Evolutionary conservation across 2,797 vertebrate species (phyloP).

Genomic region (Chaunax sp.): DNA sequence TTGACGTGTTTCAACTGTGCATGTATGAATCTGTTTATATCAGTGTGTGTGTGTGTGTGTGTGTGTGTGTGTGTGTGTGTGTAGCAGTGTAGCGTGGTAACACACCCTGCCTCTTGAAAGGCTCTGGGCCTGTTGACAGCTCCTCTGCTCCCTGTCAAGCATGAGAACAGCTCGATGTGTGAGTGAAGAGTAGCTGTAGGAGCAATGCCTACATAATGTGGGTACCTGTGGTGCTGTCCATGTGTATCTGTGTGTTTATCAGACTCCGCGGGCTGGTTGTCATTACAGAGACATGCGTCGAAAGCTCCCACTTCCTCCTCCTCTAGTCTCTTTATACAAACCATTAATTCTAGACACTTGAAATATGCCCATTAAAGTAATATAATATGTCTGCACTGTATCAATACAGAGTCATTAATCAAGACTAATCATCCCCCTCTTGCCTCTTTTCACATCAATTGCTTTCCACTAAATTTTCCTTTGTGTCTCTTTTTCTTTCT

Average conservation of each 20-base stretch:
- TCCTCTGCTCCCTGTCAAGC: conserved; percentile 78
- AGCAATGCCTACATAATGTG: conserved; percentile 43
- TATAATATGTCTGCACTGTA: conserved; percentile 49
- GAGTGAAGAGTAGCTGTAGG: conserved; percentile 73
- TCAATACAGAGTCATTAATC: conserved; percentile 61
- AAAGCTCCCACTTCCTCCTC: conserved; percentile 37
- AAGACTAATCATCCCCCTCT: conserved; percentile 49
- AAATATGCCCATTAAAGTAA: conserved; percentile 47
- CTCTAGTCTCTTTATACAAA: conserved; percentile 41
- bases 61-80: conserved; percentile 28
- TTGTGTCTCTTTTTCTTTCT: conserved; percentile 6
- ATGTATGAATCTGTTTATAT: conserved; percentile 46
- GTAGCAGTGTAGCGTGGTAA: conserved; percentile 47
- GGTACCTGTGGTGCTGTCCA: conserved; percentile 2
- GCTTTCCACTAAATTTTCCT: conserved; percentile 45
- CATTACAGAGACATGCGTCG: conserved; percentile 36
- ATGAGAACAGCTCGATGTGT: conserved; percentile 74
- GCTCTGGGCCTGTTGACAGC: conserved; percentile 73
- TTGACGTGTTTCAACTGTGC: conserved; percentile 63
- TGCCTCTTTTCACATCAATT: conserved; percentile 53
- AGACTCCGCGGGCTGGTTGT: conserved; percentile 42
- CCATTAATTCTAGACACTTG: conserved; percentile 54
- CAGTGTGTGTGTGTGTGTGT: conserved; percentile 50
- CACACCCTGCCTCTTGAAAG: conserved; percentile 64
- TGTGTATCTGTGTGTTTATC: conserved; percentile 51